Conservation (phyloP, 1,140 invertebrate genomes). For the Coelopa frigida region DNA sequence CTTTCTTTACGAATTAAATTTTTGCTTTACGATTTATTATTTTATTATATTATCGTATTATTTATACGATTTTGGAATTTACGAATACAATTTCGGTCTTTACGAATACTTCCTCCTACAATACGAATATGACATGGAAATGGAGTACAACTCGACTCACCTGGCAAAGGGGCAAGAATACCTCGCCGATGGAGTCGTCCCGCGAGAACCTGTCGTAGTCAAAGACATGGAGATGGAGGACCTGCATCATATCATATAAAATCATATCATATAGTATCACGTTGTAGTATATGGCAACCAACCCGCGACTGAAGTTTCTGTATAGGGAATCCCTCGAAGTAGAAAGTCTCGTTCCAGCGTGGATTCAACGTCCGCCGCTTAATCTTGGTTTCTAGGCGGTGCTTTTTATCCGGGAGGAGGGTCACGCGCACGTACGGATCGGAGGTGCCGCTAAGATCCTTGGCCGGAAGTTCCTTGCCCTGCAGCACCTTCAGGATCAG, state of each 20-base stretch:
- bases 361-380: constrained; percentile 92
- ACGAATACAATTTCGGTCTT: no score
- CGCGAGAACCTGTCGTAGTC: constrained; percentile 92
- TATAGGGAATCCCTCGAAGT: constrained; percentile 93
- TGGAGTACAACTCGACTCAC: no score
- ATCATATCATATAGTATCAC: constrained; percentile 16
- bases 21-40: no score
- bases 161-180: constrained; percentile 87
- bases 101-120: no score
- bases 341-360: constrained; percentile 96
- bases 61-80: no score
- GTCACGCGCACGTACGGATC: constrained; percentile 90
- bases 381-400: constrained; percentile 93
- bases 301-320: constrained; percentile 85
- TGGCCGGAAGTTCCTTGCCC: constrained; percentile 89
- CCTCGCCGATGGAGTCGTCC: constrained; percentile 94
- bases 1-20: no score
- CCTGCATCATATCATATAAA: constrained; percentile 49
- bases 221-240: constrained; percentile 89
- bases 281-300: not conserved
- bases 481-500: constrained; percentile 86
- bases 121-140: no score
- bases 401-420: constrained; percentile 90
- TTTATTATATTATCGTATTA: no score
- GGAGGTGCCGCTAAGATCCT: constrained; percentile 89